A percentile compares a stretch with the other conserved stretches of the same genome.
These are phyloP conservation scores for Lindbergichthys nudifrons DNA, from an alignment of 2,797 vertebrate species.

Conservation along the genomic window DNA sequence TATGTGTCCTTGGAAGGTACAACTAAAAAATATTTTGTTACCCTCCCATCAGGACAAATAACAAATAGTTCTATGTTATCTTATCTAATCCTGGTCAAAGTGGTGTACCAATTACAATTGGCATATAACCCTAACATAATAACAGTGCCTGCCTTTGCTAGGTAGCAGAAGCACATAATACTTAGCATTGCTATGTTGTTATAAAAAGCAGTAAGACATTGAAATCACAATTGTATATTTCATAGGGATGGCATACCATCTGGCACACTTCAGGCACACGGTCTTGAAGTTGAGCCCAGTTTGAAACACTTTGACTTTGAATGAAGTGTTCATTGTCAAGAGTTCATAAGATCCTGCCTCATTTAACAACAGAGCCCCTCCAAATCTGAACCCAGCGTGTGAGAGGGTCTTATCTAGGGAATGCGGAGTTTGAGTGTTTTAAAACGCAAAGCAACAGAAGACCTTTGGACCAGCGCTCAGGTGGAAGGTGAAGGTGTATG, in stretches of 20 bases:
- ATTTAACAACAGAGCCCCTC: not conserved
- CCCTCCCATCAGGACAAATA: too few relatives aligned
- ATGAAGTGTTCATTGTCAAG: too few relatives aligned
- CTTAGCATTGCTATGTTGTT: not conserved
- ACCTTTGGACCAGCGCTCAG: conserved; percentile 65
- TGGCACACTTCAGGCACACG: too few relatives aligned
- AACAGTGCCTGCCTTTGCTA: not conserved
- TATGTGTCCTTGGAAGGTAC: too few relatives aligned
- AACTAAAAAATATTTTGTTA: too few relatives aligned
- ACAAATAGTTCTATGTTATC: not conserved
- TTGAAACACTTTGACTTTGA: not conserved
- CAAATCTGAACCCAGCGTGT: not conserved
- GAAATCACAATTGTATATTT: not conserved
- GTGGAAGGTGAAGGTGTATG: conserved; percentile 26
- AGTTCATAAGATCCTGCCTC: not conserved
- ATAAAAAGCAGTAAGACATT: not conserved
- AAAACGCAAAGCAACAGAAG: conserved; percentile 16
- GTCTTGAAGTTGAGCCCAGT: not conserved
- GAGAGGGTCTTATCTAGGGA: conserved; percentile 52
- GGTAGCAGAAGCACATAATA: too few relatives aligned
- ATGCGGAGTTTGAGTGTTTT: conserved; percentile 22
- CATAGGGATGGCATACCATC: too few relatives aligned
- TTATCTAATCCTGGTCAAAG: not conserved
- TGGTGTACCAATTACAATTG: not conserved
- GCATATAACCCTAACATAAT: not conserved